Evolutionary conservation across 2,888 invertebrate species (phyloP), one percentile per base, ranked within the genome.

Genomic region (Scaptomyza flava): DNA sequence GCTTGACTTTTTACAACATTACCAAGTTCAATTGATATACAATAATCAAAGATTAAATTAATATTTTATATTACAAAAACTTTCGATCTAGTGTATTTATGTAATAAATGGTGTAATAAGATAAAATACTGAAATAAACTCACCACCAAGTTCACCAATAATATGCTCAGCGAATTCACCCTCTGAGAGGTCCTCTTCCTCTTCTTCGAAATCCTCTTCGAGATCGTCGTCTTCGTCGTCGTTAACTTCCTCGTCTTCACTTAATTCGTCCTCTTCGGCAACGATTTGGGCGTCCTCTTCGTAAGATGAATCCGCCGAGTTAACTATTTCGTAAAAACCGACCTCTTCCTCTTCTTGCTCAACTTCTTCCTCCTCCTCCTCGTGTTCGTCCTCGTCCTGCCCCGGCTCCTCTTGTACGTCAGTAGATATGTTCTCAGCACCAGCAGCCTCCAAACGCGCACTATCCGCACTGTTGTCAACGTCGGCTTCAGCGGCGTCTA

Each of bases 181-280:
- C 50, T 89, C 89, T 30, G 77, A 80, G 61, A 87, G 76, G 43
- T 77, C 78, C 38, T 79, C 82, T 56, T 74, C 87, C 47, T 79
- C 85, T 30, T 74, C 79, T 52, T 79, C 82, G 56, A 79, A 82
- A 47, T 85, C 85, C 41, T 87, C 80, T 41, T 77, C 85, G 51
- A 87, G 71, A 57, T 81, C 87, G 68, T 89, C 80, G 65, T 83
- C 87, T 45, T 77, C 79, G 61, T 79, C 81, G 51, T 67, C 79
- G 65, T 84, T 82, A 45, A 77, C 82, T 52, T 76, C 80, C 52
- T 85, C 88, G 48, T 83, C 84, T 33, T 87, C 87, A 34, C 81
- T 89, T n/a, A 88, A 61, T 57, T 85, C 82, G 77, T 80, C 88
- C 52, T 79, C 86, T 67, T 88, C 89, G 56, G 89, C 87, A 72